Conservation (phyloP, 1,140 invertebrate species). For the Hetaerina americana region DNA sequence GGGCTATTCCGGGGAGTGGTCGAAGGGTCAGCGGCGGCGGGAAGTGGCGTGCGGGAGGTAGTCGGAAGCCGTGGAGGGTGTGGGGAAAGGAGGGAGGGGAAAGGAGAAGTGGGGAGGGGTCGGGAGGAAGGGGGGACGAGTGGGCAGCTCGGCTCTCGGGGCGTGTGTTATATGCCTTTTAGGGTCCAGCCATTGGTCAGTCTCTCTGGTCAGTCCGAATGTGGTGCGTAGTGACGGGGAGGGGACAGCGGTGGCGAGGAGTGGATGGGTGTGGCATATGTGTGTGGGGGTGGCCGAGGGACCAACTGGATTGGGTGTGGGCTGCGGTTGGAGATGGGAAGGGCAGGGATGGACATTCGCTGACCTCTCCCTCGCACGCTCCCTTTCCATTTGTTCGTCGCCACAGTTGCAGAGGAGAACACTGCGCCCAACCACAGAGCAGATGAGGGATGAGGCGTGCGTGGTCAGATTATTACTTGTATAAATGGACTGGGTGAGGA, state of each 20-base stretch:
- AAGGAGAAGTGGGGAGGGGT: background rate
- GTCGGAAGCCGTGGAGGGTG: background rate
- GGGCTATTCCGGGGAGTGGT: background rate
- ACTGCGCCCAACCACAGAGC: too few relatives aligned
- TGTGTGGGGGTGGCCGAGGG: background rate
- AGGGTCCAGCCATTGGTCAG: background rate
- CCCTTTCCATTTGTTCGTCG: too few relatives aligned
- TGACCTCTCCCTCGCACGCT: too few relatives aligned
- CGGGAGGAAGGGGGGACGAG: background rate
- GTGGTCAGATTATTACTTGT: too few relatives aligned
- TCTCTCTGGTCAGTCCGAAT: background rate
- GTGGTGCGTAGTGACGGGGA: background rate
- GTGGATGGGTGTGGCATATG: background rate
- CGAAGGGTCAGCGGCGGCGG: background rate
- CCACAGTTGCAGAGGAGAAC: too few relatives aligned
- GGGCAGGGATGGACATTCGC: too few relatives aligned
- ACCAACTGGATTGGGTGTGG: background rate
- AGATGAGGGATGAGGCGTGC: too few relatives aligned
- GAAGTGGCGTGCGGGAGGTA: too few relatives aligned
- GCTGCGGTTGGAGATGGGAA: too few relatives aligned
- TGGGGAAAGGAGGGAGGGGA: background rate
- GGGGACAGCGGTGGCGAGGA: too few relatives aligned
- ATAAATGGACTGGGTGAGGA: too few relatives aligned
- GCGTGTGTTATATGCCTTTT: background rate
- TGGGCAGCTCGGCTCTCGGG: background rate